These are phyloP conservation scores for Ophraella communa DNA, from an alignment of 2,888 invertebrate genomes.

Conservation along the genomic window DNA sequence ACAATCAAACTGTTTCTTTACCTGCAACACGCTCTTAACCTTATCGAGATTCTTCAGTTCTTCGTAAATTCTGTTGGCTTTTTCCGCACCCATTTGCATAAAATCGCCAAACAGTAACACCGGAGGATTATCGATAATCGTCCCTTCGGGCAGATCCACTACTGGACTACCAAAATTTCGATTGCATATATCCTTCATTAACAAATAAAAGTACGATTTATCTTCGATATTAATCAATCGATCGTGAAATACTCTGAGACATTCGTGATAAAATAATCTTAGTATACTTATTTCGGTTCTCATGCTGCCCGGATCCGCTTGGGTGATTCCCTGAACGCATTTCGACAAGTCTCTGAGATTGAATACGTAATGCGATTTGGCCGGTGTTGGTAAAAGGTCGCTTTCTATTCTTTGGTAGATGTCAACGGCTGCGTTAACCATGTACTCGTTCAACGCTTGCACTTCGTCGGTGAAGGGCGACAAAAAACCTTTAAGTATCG, in stretches of 20 bases:
- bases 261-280: conserved; percentile 90
- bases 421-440: conserved; percentile 84
- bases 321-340: conserved; percentile 87
- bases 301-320: conserved; percentile 75
- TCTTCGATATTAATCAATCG: conserved; percentile 79
- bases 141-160: conserved; percentile 66
- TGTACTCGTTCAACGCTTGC: conserved; percentile 69
- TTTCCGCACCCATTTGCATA: conserved; percentile 74
- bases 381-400: conserved; percentile 87
- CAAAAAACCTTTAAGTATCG: conserved; percentile 78
- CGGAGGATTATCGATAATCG: conserved; percentile 68
- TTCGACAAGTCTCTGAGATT: conserved; percentile 91
- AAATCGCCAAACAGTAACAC: conserved; percentile 82
- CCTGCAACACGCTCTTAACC: conserved; percentile 74
- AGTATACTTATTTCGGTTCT: conserved; percentile 72
- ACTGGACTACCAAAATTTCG: conserved; percentile 69
- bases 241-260: conserved; percentile 90
- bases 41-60: conserved; percentile 79
- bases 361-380: conserved; percentile 92
- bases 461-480: conserved; percentile 77
- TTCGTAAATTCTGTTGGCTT: conserved; percentile 78
- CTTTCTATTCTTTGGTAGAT: conserved; percentile 80
- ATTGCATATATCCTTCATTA: conserved; percentile 72
- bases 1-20: conserved; percentile 44
- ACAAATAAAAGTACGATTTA: conserved; percentile 77